Evolutionary conservation across 2,888 invertebrate genomes (phyloP).

Genomic region (Zaprionus lineosus): DNA sequence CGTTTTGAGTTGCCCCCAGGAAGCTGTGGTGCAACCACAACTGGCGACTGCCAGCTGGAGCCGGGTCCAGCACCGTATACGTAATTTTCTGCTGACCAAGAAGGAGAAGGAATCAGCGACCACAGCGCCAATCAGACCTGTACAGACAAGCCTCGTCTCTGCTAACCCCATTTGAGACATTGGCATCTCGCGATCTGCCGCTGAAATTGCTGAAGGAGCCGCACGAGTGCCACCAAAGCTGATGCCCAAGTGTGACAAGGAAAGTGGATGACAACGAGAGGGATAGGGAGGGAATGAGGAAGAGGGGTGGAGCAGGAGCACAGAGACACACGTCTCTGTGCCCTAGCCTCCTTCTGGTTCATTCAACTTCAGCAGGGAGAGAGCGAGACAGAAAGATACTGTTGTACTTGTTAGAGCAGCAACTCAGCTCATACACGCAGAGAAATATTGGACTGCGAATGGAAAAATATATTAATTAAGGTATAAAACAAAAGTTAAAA

Average conservation of each 20-base stretch:
- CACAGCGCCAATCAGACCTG: neutral
- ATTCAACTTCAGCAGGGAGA: constrained; percentile 61
- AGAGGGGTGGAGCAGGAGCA: neutral
- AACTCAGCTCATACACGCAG: constrained; percentile 25
- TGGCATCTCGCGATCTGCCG: constrained; percentile 68
- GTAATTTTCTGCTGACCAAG: constrained; percentile 68
- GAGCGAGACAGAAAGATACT: constrained; percentile 15
- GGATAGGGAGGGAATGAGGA: neutral
- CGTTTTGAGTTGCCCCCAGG: constrained; percentile 43
- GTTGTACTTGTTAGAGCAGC: too few relatives aligned
- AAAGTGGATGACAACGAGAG: neutral
- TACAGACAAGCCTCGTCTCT: neutral
- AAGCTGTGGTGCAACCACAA: constrained; percentile 51
- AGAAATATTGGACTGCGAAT: neutral
- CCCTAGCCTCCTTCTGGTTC: constrained; percentile 71
- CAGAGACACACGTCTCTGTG: constrained; percentile 41
- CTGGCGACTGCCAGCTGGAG: constrained; percentile 2
- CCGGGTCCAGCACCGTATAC: constrained; percentile 61
- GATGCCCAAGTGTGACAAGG: constrained; percentile 31
- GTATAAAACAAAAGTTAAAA: too few relatives aligned
- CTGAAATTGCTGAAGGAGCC: constrained; percentile 76
- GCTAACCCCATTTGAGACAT: constrained; percentile 60
- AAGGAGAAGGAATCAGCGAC: constrained; percentile 59
- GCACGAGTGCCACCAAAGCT: constrained; percentile 70
- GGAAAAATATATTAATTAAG: neutral